Evolutionary conservation across 1,140 invertebrate genomes (phyloP).

Genomic region (Charaxes varanes): DNA sequence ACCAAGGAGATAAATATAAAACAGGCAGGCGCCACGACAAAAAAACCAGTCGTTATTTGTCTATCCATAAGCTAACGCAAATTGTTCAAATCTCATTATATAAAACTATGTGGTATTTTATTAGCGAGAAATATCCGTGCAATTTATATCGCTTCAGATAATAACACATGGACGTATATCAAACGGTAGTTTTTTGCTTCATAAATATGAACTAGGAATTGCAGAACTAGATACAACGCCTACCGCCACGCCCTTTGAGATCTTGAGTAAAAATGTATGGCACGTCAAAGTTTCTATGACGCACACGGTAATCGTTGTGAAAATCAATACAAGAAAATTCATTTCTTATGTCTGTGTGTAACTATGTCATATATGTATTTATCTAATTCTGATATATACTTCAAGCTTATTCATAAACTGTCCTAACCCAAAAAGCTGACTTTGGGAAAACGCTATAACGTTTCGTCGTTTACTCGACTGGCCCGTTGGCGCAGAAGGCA

Average conservation of each 20-base stretch:
- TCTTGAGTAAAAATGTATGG: too few relatives aligned
- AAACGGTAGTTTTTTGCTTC: slow-evolving; percentile 2
- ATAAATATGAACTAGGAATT: slow-evolving; percentile 1
- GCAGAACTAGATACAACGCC: slow-evolving; percentile 8
- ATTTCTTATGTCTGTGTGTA: too few relatives aligned
- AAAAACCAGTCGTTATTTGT: slow-evolving; percentile 4
- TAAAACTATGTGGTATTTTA: slow-evolving; percentile 4
- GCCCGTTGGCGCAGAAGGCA: too few relatives aligned
- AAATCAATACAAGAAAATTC: too few relatives aligned
- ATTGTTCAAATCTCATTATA: slow-evolving; percentile 3
- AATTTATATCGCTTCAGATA: slow-evolving; percentile 6
- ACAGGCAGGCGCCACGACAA: neutral
- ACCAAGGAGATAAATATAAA: too few relatives aligned
- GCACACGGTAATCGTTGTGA: neutral
- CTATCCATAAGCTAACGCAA: slow-evolving; percentile 1
- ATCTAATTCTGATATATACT: too few relatives aligned
- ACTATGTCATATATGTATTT: too few relatives aligned
- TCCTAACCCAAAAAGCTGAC: too few relatives aligned
- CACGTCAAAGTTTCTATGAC: too few relatives aligned
- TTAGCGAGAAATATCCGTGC: slow-evolving; percentile 8
- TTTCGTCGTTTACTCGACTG: too few relatives aligned
- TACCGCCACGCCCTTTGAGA: slow-evolving; percentile 8
- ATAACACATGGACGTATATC: slow-evolving; percentile 4
- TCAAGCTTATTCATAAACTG: too few relatives aligned
- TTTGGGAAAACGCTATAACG: too few relatives aligned